Evolutionary conservation across 2,113 vertebrate species (phyloP).

Genomic region (Eulemur rufifrons): DNA sequence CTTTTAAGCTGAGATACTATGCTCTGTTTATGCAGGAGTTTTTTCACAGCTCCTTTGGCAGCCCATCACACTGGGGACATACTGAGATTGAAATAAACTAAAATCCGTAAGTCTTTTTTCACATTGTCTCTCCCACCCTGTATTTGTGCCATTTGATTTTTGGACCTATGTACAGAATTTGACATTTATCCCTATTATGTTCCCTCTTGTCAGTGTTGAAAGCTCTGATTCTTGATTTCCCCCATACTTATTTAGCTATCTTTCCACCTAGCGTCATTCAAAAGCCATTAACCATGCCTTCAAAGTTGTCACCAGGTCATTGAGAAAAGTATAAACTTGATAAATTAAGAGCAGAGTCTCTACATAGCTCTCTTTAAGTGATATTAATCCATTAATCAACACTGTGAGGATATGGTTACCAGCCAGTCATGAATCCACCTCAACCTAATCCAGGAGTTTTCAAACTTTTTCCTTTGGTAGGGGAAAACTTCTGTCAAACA

Average conservation of each 20-base stretch:
- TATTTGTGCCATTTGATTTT: background rate
- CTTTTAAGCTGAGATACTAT: background rate
- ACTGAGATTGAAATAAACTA: background rate
- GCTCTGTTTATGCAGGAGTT: background rate
- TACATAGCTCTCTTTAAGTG: background rate
- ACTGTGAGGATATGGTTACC: background rate
- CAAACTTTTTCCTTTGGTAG: background rate
- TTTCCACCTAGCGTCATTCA: background rate
- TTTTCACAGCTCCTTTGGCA: background rate
- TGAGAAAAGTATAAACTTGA: background rate
- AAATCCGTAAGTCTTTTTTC: background rate
- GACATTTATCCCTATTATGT: background rate
- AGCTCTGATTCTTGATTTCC: background rate
- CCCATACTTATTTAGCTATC: background rate
- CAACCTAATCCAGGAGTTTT: background rate
- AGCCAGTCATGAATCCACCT: background rate
- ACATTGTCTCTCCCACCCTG: background rate
- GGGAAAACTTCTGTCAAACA: background rate
- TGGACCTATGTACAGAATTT: background rate
- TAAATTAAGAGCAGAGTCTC: background rate
- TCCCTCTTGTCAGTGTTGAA: background rate
- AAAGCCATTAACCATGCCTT: background rate
- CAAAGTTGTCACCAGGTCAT: background rate
- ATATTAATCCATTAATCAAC: background rate
- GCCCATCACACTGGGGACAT: background rate